phyloP scores from a whole-genome alignment of 2,113 vertebrate genomes.

The Percopsis transmontana region DNA sequence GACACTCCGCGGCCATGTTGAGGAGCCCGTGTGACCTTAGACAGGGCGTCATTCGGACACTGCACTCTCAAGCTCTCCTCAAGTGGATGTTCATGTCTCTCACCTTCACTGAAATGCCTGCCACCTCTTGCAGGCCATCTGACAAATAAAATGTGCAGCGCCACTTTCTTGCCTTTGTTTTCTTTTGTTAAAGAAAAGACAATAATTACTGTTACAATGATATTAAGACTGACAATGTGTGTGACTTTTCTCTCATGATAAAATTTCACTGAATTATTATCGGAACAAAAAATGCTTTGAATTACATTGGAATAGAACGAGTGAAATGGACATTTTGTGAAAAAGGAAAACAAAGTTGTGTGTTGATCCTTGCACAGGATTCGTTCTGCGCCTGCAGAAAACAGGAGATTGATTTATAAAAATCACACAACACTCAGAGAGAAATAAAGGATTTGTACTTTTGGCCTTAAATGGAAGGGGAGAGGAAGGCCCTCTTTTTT shows the following conservation, averaged over 20 bases:
- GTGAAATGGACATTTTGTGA: slow-evolving; percentile 44
- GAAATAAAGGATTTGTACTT: slow-evolving; percentile 35
- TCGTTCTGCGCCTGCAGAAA: slow-evolving; percentile 45
- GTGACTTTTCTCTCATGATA: slow-evolving; percentile 68
- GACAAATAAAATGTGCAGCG: slow-evolving; percentile 77
- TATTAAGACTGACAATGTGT: slow-evolving; percentile 57
- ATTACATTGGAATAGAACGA: slow-evolving; percentile 61
- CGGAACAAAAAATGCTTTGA: slow-evolving; percentile 44
- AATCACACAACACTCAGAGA: slow-evolving; percentile 44
- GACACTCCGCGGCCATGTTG: slow-evolving; percentile 18
- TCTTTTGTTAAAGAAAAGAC: slow-evolving; percentile 58
- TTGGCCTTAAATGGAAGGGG: slow-evolving; percentile 54
- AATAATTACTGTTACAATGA: slow-evolving; percentile 55
- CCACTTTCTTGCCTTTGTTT: slow-evolving; percentile 80
- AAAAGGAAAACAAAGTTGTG: slow-evolving; percentile 41
- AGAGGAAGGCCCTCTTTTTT: slow-evolving; percentile 49
- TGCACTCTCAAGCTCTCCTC: slow-evolving; percentile 68
- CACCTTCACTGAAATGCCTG: slow-evolving; percentile 67
- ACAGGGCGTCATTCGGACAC: slow-evolving; percentile 45
- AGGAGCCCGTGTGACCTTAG: slow-evolving; percentile 31
- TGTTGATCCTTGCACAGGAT: slow-evolving; percentile 38
- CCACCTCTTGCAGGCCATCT: slow-evolving; percentile 66
- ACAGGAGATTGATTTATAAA: slow-evolving; percentile 25
- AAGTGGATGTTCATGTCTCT: slow-evolving; percentile 65
- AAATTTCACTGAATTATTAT: slow-evolving; percentile 59